Evolutionary conservation across 2,888 invertebrate species (phyloP).

Genomic region (Troides helena): DNA sequence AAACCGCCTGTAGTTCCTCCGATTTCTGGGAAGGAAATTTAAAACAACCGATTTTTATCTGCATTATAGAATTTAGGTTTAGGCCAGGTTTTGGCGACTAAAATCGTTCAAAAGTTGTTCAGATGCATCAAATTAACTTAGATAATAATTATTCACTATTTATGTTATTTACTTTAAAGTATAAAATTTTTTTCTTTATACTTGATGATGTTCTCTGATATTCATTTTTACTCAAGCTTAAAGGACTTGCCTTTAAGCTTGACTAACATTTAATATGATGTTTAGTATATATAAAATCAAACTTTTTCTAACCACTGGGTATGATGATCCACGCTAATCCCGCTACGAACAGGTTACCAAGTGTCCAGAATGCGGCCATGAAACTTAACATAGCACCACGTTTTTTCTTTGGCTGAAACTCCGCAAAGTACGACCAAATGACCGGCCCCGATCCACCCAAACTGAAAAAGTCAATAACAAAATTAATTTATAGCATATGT

Average conservation of each 20-base stretch:
- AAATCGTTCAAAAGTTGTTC: no score
- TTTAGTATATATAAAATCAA: not conserved
- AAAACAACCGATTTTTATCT: not conserved
- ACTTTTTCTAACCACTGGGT: conserved; percentile 73
- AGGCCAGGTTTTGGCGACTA: no score
- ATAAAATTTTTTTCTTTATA: no score
- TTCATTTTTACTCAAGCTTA: no score
- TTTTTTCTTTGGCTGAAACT: conserved; percentile 94
- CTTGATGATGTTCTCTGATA: no score
- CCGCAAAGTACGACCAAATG: conserved; percentile 97
- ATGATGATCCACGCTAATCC: conserved; percentile 89
- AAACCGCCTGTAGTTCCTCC: conserved; percentile 85
- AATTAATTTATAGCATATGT: not conserved
- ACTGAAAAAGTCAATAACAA: conserved; percentile 65
- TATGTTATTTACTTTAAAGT: no score
- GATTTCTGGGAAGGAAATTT: conserved; percentile 73
- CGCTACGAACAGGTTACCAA: conserved; percentile 95
- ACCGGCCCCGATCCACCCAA: conserved; percentile 95
- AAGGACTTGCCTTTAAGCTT: no score
- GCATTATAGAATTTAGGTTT: no score
- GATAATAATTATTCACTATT: no score
- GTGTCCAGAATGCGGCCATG: conserved; percentile 97
- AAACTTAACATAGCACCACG: conserved; percentile 95
- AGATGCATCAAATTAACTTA: no score
- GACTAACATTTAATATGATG: no score